These are phyloP conservation scores for Heliconius congener DNA, from an alignment of 1,140 invertebrate species.

Conservation along the genomic window DNA sequence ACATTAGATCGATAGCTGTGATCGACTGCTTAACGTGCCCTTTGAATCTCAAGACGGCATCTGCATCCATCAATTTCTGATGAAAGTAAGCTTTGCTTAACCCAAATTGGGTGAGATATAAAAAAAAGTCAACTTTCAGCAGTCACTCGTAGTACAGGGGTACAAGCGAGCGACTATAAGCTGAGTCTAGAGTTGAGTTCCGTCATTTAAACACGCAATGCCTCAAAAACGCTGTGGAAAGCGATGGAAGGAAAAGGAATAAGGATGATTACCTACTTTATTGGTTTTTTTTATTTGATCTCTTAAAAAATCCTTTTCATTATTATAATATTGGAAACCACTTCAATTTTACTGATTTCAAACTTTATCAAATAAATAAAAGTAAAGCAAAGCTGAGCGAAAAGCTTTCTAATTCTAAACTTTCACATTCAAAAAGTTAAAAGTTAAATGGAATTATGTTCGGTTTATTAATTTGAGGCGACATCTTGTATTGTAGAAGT, in stretches of 20 bases:
- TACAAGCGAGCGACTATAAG: too few relatives aligned
- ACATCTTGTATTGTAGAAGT: constrained; percentile 31
- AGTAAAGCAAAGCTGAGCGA: background rate
- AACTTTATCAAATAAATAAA: background rate
- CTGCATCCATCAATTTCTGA: constrained; percentile 8
- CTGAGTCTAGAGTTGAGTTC: too few relatives aligned
- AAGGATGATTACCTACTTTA: too few relatives aligned
- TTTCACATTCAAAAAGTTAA: constrained; percentile 13
- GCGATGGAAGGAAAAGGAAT: too few relatives aligned
- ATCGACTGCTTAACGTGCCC: constrained; percentile 9
- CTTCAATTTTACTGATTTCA: background rate
- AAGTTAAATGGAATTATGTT: constrained; percentile 21
- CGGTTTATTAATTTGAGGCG: constrained; percentile 18
- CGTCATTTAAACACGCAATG: too few relatives aligned
- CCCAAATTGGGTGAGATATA: background rate
- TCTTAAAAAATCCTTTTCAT: background rate
- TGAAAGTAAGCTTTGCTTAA: background rate
- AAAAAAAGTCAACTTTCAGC: background rate
- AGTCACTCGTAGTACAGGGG: too few relatives aligned
- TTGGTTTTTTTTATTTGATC: background rate
- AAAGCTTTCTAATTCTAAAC: constrained; percentile 2
- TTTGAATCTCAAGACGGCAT: background rate
- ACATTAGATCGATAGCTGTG: background rate
- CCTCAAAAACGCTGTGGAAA: too few relatives aligned
- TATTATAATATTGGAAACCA: background rate